Percentiles rank a stretch among this genome's conserved stretches.
phyloP scores from a whole-genome alignment of 64 coral and sea anemone species.

The Exaiptasia diaphana region DNA sequence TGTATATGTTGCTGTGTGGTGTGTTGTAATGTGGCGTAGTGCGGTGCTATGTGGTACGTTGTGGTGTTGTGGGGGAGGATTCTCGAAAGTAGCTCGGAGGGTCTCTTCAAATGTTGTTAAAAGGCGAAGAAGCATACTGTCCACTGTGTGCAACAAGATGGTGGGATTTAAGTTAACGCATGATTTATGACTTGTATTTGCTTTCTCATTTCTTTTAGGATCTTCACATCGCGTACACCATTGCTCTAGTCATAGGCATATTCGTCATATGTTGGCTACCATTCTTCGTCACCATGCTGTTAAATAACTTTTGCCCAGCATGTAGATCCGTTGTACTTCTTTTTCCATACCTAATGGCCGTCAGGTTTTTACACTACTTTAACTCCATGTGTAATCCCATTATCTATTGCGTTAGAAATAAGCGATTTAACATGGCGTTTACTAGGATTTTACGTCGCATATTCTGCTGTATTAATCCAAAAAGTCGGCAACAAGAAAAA shows the following conservation, averaged over 20 bases:
- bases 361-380: slow-evolving; percentile 80
- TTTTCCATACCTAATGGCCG: slow-evolving; percentile 30
- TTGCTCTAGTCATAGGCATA: slow-evolving; percentile 76
- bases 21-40: too few relatives aligned
- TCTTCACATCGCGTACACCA: slow-evolving; percentile 76
- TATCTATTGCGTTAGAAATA: slow-evolving; percentile 75
- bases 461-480: neutral
- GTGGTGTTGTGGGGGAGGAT: too few relatives aligned
- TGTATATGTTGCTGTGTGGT: too few relatives aligned
- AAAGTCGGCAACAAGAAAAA: too few relatives aligned
- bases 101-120: too few relatives aligned
- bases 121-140: too few relatives aligned
- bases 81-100: too few relatives aligned
- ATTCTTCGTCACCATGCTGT: slow-evolving; percentile 66
- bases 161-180: too few relatives aligned
- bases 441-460: slow-evolving; percentile 39
- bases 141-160: too few relatives aligned
- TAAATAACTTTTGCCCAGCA: slow-evolving; percentile 41
- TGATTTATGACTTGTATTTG: too few relatives aligned
- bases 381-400: slow-evolving; percentile 80
- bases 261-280: slow-evolving; percentile 82
- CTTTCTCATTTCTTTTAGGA: slow-evolving; percentile 37
- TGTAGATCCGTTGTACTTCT: slow-evolving; percentile 65
- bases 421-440: slow-evolving; percentile 66
- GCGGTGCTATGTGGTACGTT: too few relatives aligned